Base-by-base conservation (phyloP, 2,888 invertebrate species). In the Euplagia quadripunctaria region DNA sequence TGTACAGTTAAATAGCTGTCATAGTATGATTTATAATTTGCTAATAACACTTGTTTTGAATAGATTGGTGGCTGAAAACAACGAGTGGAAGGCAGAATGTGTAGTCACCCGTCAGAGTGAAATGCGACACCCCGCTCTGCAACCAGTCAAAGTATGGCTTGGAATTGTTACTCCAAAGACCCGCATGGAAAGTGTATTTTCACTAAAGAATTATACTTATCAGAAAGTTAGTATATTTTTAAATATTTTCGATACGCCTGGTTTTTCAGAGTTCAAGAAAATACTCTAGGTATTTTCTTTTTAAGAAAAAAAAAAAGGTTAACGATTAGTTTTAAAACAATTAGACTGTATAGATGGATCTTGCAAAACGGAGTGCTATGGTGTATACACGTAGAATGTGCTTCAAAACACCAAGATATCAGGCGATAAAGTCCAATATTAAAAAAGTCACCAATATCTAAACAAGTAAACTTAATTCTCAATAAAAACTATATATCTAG, bases 171-270 rank as follows among this genome's bases (percentile, higher is more conserved):
- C 89, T 12, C 93, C 93, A 9, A 87, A 82, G 4, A 78, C 83
- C 1, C 78, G 11, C 41, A 72, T 92, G 70, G 42, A 64, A 46
- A 74, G 89, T 9, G 12, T 64, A 0, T 77, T 94, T 3, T 51
- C 77, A 0, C 58, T 94, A 7, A n/a, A 8, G 72, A 94, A 94
- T 77, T 87, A 92, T 70, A 94, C 94, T 0, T 78, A 89, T 73
- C 89, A 92, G 70, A 79, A 89, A 68, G 94, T 83, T 3, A 81
- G 80, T 67, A 31, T 2, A 12, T 65, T 46, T 46, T n/a, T 1
- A 7, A 1, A 11, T 17, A 0, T 49, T 16, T 17, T 31, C 31
- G 31, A 41, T 31, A 16, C 31, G 63, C 63, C 5, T 41, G 31
- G 6, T 64, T 8, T 7, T 5, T 4, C 5, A 17, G 63, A 6